Evolutionary conservation across 1,140 invertebrate genomes (phyloP).

Genomic region (Papilio dardanus): DNA sequence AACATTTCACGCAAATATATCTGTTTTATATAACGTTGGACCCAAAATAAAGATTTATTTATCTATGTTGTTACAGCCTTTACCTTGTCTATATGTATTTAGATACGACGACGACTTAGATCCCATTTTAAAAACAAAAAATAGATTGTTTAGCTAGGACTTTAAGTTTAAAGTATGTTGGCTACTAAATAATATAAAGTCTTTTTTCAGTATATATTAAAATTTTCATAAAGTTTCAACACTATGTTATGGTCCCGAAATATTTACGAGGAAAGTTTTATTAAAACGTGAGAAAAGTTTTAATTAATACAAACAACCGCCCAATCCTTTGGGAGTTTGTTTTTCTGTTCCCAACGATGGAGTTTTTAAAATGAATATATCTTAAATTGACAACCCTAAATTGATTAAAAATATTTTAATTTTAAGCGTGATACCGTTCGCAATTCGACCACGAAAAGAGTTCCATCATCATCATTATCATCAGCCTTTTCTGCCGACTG

Average conservation of each 20-base stretch:
- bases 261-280: conserved; percentile 27
- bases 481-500: too few species aligned
- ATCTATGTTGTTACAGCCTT: background rate
- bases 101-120: background rate
- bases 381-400: background rate
- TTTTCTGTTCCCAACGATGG: background rate
- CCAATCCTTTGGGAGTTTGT: conserved; percentile 23
- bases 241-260: conserved; percentile 12
- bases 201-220: background rate
- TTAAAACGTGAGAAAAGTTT: conserved; percentile 33
- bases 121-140: background rate
- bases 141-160: too few species aligned
- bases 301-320: conserved; percentile 27
- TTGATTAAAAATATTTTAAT: background rate
- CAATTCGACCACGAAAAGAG: background rate
- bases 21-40: background rate
- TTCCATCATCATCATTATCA: background rate
- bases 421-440: background rate
- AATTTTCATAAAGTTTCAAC: conserved; percentile 12
- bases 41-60: background rate
- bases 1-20: conserved; percentile 15
- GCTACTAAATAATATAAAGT: background rate
- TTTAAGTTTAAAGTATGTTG: too few species aligned
- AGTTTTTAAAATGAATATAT: conserved; percentile 6
- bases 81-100: background rate